A percentile compares a stretch with the other conserved stretches of the same genome.
Conservation (phyloP, 35 echinoderm and acorn worm genomes). For the Hemicentrotus pulcherrimus region DNA sequence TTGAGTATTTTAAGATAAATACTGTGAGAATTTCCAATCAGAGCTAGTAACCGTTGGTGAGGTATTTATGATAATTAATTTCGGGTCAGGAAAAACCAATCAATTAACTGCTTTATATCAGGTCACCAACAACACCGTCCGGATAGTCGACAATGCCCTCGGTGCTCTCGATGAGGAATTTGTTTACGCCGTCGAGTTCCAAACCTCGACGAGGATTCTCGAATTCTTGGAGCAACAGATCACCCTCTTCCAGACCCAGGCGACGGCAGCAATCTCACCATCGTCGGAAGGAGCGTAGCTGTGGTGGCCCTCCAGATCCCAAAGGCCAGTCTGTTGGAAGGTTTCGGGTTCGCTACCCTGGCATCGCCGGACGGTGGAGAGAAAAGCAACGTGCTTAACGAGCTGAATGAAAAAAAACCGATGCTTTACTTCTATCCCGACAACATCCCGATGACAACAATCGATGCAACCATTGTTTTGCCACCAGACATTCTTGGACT, state of each 20-base stretch:
- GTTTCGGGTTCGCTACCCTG: slow-evolving; percentile 27
- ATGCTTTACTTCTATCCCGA: slow-evolving; percentile 25
- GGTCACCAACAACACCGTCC: slow-evolving; percentile 1
- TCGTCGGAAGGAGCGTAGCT: background rate
- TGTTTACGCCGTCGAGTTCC: background rate
- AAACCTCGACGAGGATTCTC: slow-evolving; percentile 17
- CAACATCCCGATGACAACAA: background rate
- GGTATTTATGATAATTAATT: no score
- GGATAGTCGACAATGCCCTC: slow-evolving; percentile 13
- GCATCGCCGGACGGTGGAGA: background rate
- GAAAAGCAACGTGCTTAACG: background rate
- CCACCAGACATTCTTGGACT: background rate
- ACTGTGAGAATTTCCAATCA: no score
- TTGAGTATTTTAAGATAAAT: no score
- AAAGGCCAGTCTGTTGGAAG: background rate
- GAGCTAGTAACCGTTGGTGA: no score
- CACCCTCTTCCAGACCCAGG: slow-evolving; percentile 33
- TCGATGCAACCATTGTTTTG: slow-evolving; percentile 27
- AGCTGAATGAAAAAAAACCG: background rate
- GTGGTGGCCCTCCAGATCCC: slow-evolving; percentile 3
- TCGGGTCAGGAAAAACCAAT: no score
- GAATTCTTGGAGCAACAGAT: slow-evolving; percentile 7
- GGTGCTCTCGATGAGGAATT: background rate
- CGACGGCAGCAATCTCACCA: slow-evolving; percentile 25
- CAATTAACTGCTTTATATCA: background rate